Percentiles rank a stretch among this genome's conserved stretches.
Evolutionary conservation across 2,113 vertebrate species (phyloP).

Genomic region (Reinhardtius hippoglossoides): DNA sequence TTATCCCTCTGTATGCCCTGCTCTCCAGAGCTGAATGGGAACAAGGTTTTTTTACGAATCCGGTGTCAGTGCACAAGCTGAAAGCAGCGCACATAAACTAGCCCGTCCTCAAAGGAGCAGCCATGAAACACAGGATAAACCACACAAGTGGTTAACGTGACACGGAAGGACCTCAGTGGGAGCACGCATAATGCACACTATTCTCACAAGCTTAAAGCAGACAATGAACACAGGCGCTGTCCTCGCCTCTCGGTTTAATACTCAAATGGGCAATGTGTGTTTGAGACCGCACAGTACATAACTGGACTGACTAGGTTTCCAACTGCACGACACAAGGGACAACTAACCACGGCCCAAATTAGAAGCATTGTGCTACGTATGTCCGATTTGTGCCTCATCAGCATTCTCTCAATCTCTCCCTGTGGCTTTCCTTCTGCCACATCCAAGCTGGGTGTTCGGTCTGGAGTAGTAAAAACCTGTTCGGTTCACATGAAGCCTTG

Average conservation of each 20-base stretch:
- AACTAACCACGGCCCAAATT: constrained; percentile 67
- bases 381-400: constrained; percentile 71
- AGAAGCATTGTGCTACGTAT: constrained; percentile 62
- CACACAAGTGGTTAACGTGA: constrained; percentile 61
- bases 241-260: constrained; percentile 31
- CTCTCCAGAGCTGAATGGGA: constrained; percentile 41
- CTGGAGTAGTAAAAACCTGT: constrained; percentile 28
- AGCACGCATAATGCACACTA: constrained; percentile 42
- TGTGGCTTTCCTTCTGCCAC: constrained; percentile 73
- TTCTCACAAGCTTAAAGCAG: constrained; percentile 44
- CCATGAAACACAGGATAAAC: constrained; percentile 55
- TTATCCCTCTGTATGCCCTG: constrained; percentile 57
- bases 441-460: constrained; percentile 40
- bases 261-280: constrained; percentile 44
- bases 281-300: constrained; percentile 54
- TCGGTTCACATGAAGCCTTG: constrained; percentile 17
- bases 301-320: constrained; percentile 50
- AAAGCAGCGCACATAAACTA: constrained; percentile 37
- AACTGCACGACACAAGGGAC: constrained; percentile 52
- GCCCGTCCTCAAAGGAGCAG: constrained; percentile 52
- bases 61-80: constrained; percentile 28
- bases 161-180: constrained; percentile 36
- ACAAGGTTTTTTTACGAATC: constrained; percentile 38
- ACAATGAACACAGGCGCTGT: constrained; percentile 44
- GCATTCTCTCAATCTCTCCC: constrained; percentile 69